phyloP scores from a whole-genome alignment of 2,888 invertebrate genomes.

The Pachydiplax longipennis region DNA sequence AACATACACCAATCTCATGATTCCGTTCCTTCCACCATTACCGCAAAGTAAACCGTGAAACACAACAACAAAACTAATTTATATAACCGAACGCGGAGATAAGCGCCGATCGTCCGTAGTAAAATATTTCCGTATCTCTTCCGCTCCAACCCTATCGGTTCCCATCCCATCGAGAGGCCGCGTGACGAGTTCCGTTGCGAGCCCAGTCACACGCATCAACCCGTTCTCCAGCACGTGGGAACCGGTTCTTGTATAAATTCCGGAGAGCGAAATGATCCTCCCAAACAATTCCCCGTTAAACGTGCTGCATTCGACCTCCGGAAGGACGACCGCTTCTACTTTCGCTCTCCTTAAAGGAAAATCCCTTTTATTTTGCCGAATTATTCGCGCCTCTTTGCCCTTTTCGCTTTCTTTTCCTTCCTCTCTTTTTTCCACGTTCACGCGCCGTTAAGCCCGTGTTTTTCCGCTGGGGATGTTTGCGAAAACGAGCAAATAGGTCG shows the following conservation, averaged over 20 bases:
- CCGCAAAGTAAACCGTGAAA: no score
- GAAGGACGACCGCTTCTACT: background rate
- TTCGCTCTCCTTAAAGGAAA: background rate
- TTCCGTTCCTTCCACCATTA: no score
- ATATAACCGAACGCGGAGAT: no score
- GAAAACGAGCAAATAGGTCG: no score
- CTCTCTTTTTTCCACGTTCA: background rate
- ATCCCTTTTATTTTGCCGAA: background rate
- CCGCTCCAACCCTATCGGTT: background rate
- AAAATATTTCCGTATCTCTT: background rate
- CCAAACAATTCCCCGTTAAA: background rate
- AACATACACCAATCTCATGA: no score
- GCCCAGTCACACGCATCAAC: background rate
- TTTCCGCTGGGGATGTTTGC: no score
- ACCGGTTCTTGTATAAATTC: background rate
- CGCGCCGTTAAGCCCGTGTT: background rate
- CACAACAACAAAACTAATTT: no score
- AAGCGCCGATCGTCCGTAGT: no score
- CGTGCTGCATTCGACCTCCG: background rate
- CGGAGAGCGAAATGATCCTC: background rate
- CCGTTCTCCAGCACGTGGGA: background rate
- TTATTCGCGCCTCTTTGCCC: background rate
- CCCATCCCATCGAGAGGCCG: background rate
- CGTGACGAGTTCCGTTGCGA: background rate
- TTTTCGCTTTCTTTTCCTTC: background rate